Evolutionary conservation across 2,113 vertebrate species (phyloP), one percentile per base, ranked within the genome.

Genomic region (Chamaea fasciata): DNA sequence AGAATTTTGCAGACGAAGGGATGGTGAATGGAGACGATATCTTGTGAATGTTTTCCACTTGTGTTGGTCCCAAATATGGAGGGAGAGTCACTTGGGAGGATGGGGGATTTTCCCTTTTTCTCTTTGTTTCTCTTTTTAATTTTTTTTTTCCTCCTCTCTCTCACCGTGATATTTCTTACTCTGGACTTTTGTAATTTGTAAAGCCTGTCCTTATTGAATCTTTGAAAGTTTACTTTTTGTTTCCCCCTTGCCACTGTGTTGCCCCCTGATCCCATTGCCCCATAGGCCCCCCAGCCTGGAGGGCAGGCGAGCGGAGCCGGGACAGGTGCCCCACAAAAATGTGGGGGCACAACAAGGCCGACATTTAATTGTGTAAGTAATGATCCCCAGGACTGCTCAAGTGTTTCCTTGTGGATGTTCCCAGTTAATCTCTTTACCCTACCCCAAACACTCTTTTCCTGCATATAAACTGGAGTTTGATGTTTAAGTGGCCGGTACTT

Each of bases 291-390:
- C 97, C 98, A 97, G 97, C 89, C 98, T 96, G 97, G 97, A 64
- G 97, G 97, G 96, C 94, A 98, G 92, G 96, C 95, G 80, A 98
- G 97, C 89, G 98, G 95, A 97, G 95, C 97, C 90, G 96, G 94
- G 96, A 98, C 75, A 95, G 98, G 98, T 97, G 85, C 95, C 94
- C 98, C 98, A 95, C 98, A 98, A 95, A 98, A 98, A 94, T 97
- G 97, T 98, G 95, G 97, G 91, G 97, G 93, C 96, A 97, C 97
- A 96, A 96, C 97, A 97, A 97, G 98, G 97, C 96, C 97, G 23
- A 97, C 98, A 94, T 97, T 97, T 63, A 94, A 98, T 94, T 98
- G 97, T 98, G 98, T 98, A 98, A 99, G 98, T 98, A 99, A 97
- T 16, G 42, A 84, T 96, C 96, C 94, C 94, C 92, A 53, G 53